Conservation (phyloP, 2,888 invertebrate genomes). For the Urechis unicinctus region DNA sequence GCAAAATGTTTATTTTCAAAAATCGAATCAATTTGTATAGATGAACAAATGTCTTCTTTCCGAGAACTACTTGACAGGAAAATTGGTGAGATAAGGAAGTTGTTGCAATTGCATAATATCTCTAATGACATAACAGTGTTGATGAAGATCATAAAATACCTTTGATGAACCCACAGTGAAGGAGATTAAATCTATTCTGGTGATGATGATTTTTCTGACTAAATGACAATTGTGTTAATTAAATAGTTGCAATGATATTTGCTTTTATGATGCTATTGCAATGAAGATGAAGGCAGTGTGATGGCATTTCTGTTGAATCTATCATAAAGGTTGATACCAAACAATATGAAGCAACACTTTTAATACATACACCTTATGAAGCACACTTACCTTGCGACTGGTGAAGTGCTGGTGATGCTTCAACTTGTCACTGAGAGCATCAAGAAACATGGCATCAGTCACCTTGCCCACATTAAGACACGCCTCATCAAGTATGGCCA, state of each 20-base stretch:
- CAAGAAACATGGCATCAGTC: slow-evolving; percentile 73
- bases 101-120: too few relatives aligned
- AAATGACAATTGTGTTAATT: too few relatives aligned
- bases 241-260: background rate
- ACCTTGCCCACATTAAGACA: slow-evolving; percentile 92
- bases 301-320: background rate
- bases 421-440: slow-evolving; percentile 87
- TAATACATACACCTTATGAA: background rate
- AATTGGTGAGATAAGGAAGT: too few relatives aligned
- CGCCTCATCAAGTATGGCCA: slow-evolving; percentile 93
- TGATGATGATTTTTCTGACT: too few relatives aligned
- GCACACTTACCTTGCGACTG: slow-evolving; percentile 54
- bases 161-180: too few relatives aligned
- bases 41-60: too few relatives aligned
- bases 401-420: slow-evolving; percentile 82
- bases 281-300: background rate
- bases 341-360: background rate
- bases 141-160: too few relatives aligned
- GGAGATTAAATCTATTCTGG: too few relatives aligned
- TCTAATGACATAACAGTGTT: too few relatives aligned
- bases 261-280: slow-evolving; percentile 1
- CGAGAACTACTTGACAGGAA: too few relatives aligned
- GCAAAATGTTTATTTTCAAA: background rate
- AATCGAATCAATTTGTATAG: background rate
- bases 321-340: background rate